Evolutionary conservation across 2,888 invertebrate species (phyloP), one percentile per base, ranked within the genome.

Genomic region (Dryobotodes eremita): DNA sequence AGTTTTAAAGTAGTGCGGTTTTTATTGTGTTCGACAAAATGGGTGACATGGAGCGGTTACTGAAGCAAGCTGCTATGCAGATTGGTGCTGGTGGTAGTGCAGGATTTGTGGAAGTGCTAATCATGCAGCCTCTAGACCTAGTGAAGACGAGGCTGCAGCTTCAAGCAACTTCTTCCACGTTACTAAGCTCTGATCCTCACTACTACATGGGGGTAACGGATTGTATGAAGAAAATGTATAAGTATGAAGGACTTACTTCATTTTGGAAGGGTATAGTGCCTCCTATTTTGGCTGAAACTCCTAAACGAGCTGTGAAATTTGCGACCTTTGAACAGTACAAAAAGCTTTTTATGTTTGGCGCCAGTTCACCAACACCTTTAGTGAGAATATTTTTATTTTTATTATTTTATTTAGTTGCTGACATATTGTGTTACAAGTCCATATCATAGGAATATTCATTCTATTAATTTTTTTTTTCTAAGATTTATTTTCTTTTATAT

Each of bases 241-340:
- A 95, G 89, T 97, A 97, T 88, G 99, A 99, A 97, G 99, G 99
- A 4, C 84, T 98, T 20, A 96, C 97, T 71, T 98, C 99, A 17
- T 99, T 98, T 94, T 99, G 99, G 98, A 99, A 99, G 97, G 99
- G 99, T 82, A 98, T 99, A 87, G 89, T 99, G 86, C 99, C 99
- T 10, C 99, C 99, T 13, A 98, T 99, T 89, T 94, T 99, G 82
- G 99, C 99, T 15, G 99, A 99, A 96, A 99, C 99, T 1, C 99
- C 99, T 3, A 99, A 99, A 95, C 95, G 99, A 91, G 99, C 99
- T 26, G 98, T 99, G 23, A 99, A 99, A 97, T 99, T 99, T 95
- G 98, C 99, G 90, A 98, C 98, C 50, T 99, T 99, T 96, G 99
- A 99, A 95, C 99, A 99, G 94, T 99, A 99, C 92, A 99, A 99